These are phyloP conservation scores for Aethina tumida DNA, from an alignment of 1,140 invertebrate genomes.

Conservation along the genomic window DNA sequence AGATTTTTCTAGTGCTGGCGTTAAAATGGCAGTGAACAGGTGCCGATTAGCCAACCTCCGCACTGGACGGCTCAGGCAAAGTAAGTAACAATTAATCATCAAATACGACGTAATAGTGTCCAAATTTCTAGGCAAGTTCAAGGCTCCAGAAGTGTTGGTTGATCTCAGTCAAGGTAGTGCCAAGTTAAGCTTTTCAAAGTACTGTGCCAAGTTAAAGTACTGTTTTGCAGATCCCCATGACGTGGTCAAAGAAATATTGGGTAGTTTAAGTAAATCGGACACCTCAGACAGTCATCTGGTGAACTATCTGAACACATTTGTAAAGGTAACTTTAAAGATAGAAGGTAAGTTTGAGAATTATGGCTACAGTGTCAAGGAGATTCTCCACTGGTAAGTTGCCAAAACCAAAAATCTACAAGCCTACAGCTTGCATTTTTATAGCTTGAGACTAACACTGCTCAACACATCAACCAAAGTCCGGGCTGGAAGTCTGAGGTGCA, in stretches of 20 bases:
- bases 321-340: conserved; percentile 61
- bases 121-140: conserved; percentile 6
- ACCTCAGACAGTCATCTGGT: conserved; percentile 32
- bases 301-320: conserved; percentile 72
- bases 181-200: too few species aligned
- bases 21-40: too few species aligned
- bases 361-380: conserved; percentile 63
- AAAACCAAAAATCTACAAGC: conserved; percentile 8
- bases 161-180: conserved; percentile 7
- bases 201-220: too few species aligned
- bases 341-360: conserved; percentile 46
- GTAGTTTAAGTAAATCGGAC: conserved; percentile 14
- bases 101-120: too few species aligned
- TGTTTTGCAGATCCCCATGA: conserved; percentile 19
- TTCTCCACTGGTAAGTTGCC: conserved; percentile 68
- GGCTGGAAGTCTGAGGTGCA: conserved; percentile 72
- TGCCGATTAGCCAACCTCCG: conserved; percentile 5
- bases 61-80: conserved; percentile 1
- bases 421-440: conserved; percentile 37
- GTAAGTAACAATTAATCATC: neutral
- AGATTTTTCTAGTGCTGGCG: too few species aligned
- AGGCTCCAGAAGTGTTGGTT: neutral
- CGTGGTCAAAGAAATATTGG: conserved; percentile 17
- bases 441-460: conserved; percentile 71
- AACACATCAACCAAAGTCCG: conserved; percentile 82